phyloP scores from a whole-genome alignment of 37 sponge, comb jelly and placozoan species.

The Chondrosia reniformis region DNA sequence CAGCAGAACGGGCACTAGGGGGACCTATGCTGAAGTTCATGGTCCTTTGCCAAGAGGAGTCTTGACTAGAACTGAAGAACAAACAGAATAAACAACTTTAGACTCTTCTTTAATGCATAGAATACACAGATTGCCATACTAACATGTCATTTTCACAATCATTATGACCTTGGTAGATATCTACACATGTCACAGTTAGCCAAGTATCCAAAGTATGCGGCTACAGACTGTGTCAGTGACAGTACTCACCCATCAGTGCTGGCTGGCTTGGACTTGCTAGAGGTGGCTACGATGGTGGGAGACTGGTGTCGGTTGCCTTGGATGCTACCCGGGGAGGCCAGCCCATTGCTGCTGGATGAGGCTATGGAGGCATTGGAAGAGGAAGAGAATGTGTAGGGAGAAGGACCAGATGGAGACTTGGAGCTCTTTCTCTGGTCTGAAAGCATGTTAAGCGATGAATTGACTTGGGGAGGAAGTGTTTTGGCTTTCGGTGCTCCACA shows the following conservation, averaged over 20 bases:
- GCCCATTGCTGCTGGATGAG: conserved; percentile 9
- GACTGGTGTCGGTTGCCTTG: not conserved
- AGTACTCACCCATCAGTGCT: not conserved
- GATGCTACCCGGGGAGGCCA: not conserved
- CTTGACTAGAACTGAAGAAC: too few species aligned
- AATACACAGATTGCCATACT: too few species aligned
- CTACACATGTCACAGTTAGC: too few species aligned
- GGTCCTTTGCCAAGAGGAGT: too few species aligned
- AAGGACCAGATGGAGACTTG: not conserved
- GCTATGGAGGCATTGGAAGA: not conserved
- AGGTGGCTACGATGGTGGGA: not conserved
- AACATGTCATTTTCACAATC: too few species aligned
- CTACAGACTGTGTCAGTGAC: too few species aligned
- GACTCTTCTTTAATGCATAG: too few species aligned
- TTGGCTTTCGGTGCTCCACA: conserved; percentile 26
- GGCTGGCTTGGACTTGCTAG: not conserved
- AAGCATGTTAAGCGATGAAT: not conserved
- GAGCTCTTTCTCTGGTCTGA: not conserved
- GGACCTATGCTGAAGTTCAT: too few species aligned
- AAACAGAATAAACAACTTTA: too few species aligned
- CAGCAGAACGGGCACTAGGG: too few species aligned
- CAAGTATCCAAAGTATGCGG: too few species aligned
- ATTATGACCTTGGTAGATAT: too few species aligned
- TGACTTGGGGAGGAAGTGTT: not conserved
- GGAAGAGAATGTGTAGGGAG: not conserved